These are phyloP conservation scores for Drosophila atroscutellata DNA, from an alignment of 2,888 invertebrate genomes.

Conservation along the genomic window DNA sequence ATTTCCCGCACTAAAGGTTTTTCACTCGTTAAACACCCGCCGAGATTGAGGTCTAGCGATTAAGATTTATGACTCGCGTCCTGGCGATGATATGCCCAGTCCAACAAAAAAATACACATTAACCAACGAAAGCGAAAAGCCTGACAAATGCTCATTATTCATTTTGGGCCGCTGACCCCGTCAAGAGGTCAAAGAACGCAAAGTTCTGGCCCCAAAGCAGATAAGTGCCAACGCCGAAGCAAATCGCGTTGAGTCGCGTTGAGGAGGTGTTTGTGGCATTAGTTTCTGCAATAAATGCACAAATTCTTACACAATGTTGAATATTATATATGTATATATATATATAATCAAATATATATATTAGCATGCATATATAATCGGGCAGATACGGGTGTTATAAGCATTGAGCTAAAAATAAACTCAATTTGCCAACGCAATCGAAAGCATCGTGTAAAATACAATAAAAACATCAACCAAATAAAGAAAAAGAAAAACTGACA, in stretches of 20 bases:
- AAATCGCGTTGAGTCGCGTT: background rate
- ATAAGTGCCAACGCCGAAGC: constrained; percentile 23
- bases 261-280: background rate
- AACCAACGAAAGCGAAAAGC: constrained; percentile 57
- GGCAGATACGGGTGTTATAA: constrained; percentile 10
- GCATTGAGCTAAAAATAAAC: constrained; percentile 58
- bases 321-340: background rate
- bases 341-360: background rate
- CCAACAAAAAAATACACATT: constrained; percentile 43
- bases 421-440: constrained; percentile 49
- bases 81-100: constrained; percentile 46
- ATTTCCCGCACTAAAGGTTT: constrained; percentile 26
- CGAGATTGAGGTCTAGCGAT: constrained; percentile 57
- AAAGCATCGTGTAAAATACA: constrained; percentile 45
- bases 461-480: constrained; percentile 23
- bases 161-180: constrained; percentile 60
- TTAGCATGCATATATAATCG: background rate
- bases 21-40: constrained; percentile 21
- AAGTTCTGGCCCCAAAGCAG: constrained; percentile 28
- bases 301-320: constrained; percentile 13
- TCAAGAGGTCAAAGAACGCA: constrained; percentile 60
- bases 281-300: constrained; percentile 29
- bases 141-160: constrained; percentile 71
- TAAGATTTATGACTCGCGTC: constrained; percentile 69
- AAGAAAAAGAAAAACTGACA: constrained; percentile 33